Percentiles rank a stretch among this genome's conserved stretches.
These are phyloP conservation scores for Microplitis deprimator DNA, from an alignment of 2,888 invertebrate genomes.

Conservation along the genomic window DNA sequence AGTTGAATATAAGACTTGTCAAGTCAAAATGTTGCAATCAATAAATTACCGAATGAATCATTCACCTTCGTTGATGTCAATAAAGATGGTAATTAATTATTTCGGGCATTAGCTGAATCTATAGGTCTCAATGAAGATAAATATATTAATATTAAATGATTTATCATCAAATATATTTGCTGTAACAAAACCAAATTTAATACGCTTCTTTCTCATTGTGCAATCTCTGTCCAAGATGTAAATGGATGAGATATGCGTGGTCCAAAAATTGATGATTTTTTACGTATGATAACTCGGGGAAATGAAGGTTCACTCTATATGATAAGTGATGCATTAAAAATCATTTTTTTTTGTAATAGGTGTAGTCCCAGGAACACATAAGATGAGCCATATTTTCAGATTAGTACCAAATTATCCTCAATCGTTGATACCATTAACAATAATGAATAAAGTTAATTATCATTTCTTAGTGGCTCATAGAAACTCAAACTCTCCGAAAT, in stretches of 20 bases:
- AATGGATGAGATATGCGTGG: neutral
- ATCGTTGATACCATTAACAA: neutral
- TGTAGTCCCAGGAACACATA: neutral
- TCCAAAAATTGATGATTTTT: neutral
- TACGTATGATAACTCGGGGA: neutral
- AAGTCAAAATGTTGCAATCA: neutral
- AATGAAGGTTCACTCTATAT: slow-evolving; percentile 3
- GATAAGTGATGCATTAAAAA: slow-evolving; percentile 6
- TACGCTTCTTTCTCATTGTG: neutral
- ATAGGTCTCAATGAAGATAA: neutral
- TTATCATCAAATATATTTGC: neutral
- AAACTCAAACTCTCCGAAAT: slow-evolving; percentile 1
- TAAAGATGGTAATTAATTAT: slow-evolving; percentile 1
- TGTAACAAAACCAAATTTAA: neutral
- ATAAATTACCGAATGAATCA: neutral
- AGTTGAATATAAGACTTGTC: neutral
- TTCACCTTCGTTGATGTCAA: neutral
- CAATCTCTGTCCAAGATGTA: neutral
- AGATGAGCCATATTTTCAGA: neutral
- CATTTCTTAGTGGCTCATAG: neutral
- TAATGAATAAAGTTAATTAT: neutral
- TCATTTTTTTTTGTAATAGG: neutral
- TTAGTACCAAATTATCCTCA: neutral
- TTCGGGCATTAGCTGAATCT: neutral
- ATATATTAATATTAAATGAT: neutral